Evolutionary conservation across 2,888 invertebrate species (phyloP).

Genomic region (Digitonthophagus gazella): DNA sequence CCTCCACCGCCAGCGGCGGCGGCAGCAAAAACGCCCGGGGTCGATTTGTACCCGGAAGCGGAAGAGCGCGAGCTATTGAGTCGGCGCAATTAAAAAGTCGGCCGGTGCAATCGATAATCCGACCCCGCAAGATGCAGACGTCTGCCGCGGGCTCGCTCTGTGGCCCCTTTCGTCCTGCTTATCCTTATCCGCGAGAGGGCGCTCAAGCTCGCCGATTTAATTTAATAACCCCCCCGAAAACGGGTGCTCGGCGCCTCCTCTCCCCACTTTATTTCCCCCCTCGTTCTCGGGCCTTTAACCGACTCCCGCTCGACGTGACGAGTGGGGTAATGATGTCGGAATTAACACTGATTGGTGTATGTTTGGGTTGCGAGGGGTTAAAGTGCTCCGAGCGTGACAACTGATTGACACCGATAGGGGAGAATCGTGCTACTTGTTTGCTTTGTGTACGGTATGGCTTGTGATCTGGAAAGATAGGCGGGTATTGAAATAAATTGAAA

Average conservation of each 20-base stretch:
- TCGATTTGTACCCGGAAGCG: constrained; percentile 17
- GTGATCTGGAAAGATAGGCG: background rate
- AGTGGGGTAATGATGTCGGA: constrained; percentile 6
- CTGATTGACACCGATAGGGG: background rate
- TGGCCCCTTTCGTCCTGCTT: constrained; percentile 17
- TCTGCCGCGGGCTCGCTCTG: constrained; percentile 38
- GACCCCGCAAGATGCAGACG: constrained; percentile 33
- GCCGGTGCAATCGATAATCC: constrained; percentile 41
- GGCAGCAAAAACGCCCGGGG: constrained; percentile 7
- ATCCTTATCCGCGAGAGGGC: constrained; percentile 11
- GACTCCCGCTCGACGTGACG: background rate
- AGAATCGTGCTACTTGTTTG: background rate
- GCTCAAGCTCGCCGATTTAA: constrained; percentile 13
- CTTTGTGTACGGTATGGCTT: background rate
- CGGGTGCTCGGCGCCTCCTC: constrained; percentile 5
- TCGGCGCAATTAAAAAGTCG: constrained; percentile 44
- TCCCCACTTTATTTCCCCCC: background rate
- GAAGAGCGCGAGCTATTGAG: constrained; percentile 30
- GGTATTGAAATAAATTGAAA: background rate
- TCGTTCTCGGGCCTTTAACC: background rate
- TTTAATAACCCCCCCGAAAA: constrained; percentile 22
- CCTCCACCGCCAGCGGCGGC: constrained; percentile 5
- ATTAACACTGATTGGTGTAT: constrained; percentile 10
- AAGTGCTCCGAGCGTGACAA: background rate
- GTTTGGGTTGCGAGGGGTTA: background rate